phyloP scores from a whole-genome alignment of 1,140 invertebrate genomes.

The Ceratosolen solmsi region DNA sequence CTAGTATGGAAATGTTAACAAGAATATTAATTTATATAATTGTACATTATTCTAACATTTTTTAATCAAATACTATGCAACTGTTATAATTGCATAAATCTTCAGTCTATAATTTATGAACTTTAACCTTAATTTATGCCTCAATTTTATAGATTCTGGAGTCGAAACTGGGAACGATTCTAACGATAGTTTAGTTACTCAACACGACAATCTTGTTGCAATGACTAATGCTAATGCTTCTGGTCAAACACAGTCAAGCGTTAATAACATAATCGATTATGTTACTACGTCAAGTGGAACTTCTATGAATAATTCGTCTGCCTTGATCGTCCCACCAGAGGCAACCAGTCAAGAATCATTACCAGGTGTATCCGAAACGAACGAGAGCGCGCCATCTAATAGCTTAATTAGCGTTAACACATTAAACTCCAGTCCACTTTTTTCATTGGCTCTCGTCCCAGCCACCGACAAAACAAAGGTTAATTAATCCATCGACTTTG shows the following conservation, averaged over 20 bases:
- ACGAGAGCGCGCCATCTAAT: conserved; percentile 10
- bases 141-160: conserved; percentile 76
- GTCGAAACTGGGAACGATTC: conserved; percentile 80
- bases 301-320: background rate
- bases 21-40: no score
- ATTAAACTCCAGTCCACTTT: conserved; percentile 10
- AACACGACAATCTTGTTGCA: conserved; percentile 45
- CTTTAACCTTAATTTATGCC: no score
- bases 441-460: conserved; percentile 7
- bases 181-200: conserved; percentile 74
- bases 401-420: conserved; percentile 32
- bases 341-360: conserved; percentile 39
- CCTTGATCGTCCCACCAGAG: background rate
- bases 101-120: no score
- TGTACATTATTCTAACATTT: no score
- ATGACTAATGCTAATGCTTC: conserved; percentile 21
- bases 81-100: no score
- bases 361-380: conserved; percentile 1
- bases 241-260: background rate
- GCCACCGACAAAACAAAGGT: conserved; percentile 19
- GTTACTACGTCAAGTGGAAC: background rate
- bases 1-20: no score
- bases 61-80: no score
- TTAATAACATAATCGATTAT: background rate
- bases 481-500: background rate